Conservation (phyloP, 2,888 invertebrate genomes). For the Xanthia togata region DNA sequence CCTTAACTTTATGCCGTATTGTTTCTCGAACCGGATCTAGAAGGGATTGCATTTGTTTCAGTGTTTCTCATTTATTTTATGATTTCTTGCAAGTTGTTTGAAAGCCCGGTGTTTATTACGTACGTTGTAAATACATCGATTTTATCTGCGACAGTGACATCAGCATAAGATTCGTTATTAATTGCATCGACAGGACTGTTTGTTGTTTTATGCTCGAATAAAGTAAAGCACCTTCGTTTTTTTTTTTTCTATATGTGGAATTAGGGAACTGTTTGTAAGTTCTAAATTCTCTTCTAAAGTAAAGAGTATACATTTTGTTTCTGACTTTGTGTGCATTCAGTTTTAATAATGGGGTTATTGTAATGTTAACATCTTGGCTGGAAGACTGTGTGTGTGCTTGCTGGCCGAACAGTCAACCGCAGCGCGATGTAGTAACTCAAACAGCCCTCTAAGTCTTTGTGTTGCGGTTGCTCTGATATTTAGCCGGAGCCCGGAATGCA, state of each 20-base stretch:
- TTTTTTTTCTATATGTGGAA: constrained; percentile 6
- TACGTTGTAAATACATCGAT: constrained; percentile 29
- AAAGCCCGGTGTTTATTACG: constrained; percentile 36
- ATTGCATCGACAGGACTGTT: constrained; percentile 31
- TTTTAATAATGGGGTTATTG: not conserved
- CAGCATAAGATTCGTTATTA: constrained; percentile 42
- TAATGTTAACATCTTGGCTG: constrained; percentile 1
- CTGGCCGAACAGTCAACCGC: constrained; percentile 32
- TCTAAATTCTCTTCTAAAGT: not conserved
- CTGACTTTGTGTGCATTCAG: not conserved
- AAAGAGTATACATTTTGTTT: not conserved
- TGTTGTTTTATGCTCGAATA: constrained; percentile 15
- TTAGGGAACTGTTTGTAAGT: not conserved
- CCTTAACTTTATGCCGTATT: constrained; percentile 69
- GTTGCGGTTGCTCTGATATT: constrained; percentile 40
- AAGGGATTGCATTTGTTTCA: constrained; percentile 54
- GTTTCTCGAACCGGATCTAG: constrained; percentile 68
- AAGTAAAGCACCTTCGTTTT: constrained; percentile 1
- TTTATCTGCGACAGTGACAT: constrained; percentile 49
- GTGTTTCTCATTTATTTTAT: constrained; percentile 54
- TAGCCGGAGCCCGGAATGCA: constrained; percentile 10
- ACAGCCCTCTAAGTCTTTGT: constrained; percentile 23
- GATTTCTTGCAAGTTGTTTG: constrained; percentile 49
- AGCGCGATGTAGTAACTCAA: constrained; percentile 15
- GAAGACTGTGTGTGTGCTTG: constrained; percentile 1